Evolutionary conservation across 2,797 vertebrate species (phyloP).

Genomic region (Channallabes apus): DNA sequence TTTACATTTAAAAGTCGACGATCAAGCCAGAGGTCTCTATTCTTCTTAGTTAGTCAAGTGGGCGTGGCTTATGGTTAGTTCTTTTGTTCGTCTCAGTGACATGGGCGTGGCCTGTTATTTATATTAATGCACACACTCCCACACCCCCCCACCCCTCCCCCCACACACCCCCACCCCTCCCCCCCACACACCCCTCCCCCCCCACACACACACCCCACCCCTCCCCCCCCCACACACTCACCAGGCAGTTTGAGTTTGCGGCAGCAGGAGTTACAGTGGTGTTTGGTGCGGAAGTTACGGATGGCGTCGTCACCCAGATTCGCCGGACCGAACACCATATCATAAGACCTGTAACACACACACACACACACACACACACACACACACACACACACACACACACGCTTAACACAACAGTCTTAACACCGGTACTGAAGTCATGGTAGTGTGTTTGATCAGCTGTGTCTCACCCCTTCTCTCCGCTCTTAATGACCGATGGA

Average conservation of each 20-base stretch:
- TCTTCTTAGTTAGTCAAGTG: neutral
- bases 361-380: too few species aligned
- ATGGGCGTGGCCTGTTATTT: neutral
- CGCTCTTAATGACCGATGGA: too few species aligned
- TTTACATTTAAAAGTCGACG: too few species aligned
- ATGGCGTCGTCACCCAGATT: slow-evolving; percentile 97
- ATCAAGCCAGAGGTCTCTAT: neutral
- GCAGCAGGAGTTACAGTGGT: slow-evolving; percentile 97
- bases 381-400: too few species aligned
- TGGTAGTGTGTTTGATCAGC: too few species aligned
- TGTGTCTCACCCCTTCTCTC: too few species aligned
- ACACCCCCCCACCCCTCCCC: slow-evolving; percentile 67
- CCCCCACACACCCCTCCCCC: too few species aligned
- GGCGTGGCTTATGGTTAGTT: neutral
- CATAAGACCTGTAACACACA: too few species aligned
- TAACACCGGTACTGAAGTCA: too few species aligned
- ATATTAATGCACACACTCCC: neutral
- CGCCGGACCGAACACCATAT: slow-evolving; percentile 97
- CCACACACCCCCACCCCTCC: too few species aligned
- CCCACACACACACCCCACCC: too few species aligned
- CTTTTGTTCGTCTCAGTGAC: neutral
- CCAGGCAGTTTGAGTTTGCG: slow-evolving; percentile 97
- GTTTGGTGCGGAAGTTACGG: slow-evolving; percentile 94
- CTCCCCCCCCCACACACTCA: neutral
- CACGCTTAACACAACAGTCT: too few species aligned